Evolutionary conservation across 1,140 invertebrate species (phyloP).

Genomic region (Cydia pomonella): DNA sequence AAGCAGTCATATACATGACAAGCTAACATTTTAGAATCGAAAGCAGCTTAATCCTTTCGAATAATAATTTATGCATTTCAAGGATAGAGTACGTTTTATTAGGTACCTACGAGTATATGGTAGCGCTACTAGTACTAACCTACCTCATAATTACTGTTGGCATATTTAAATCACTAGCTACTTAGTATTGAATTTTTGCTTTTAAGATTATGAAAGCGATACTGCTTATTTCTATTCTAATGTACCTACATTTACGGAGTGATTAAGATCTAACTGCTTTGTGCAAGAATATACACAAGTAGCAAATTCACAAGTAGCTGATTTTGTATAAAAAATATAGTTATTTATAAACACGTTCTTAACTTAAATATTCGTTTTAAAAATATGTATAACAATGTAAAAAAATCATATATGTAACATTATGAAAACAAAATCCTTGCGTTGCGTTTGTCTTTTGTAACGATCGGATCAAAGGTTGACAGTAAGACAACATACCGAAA

Average conservation of each 20-base stretch:
- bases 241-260: not conserved
- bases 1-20: slow-evolving; percentile 13
- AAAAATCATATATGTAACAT: too few relatives aligned
- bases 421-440: too few relatives aligned
- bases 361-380: not conserved
- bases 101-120: not conserved
- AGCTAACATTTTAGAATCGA: slow-evolving; percentile 8
- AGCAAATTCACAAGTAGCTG: too few relatives aligned
- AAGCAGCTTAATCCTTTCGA: not conserved
- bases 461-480: not conserved
- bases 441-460: not conserved
- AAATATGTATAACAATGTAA: not conserved
- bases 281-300: not conserved
- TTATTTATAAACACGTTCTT: not conserved
- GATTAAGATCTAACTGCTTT: not conserved
- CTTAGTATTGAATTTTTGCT: not conserved
- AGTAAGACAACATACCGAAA: not conserved
- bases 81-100: not conserved
- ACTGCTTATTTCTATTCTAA: slow-evolving; percentile 10
- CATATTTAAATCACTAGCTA: not conserved
- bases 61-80: not conserved
- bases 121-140: not conserved
- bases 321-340: not conserved
- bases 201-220: slow-evolving; percentile 8
- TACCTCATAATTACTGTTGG: not conserved